A percentile compares a stretch with the other conserved stretches of the same genome.
Conservation (phyloP, 2,113 vertebrate species). For the Nematolebias whitei region DNA sequence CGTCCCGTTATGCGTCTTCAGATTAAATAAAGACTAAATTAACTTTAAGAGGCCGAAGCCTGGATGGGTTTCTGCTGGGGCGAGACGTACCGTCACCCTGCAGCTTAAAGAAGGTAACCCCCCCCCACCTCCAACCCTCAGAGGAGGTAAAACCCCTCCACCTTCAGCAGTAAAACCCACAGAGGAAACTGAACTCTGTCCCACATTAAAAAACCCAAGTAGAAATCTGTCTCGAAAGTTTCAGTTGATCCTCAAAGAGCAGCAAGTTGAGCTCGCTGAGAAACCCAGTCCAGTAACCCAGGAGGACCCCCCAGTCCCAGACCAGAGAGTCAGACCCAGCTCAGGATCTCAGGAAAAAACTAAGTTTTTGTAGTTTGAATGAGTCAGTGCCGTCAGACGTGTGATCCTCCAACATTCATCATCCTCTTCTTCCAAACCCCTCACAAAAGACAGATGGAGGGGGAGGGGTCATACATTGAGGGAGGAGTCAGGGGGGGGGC, state of each 20-base stretch:
- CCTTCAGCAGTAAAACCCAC: too few species aligned
- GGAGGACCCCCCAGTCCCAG: conserved; percentile 43
- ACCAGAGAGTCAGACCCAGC: conserved; percentile 43
- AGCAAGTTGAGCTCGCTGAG: not conserved
- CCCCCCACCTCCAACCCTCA: not conserved
- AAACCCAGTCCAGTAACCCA: conserved; percentile 23
- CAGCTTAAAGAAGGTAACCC: too few species aligned
- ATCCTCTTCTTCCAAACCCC: conserved; percentile 6
- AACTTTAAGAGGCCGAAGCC: not conserved
- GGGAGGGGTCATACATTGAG: conserved; percentile 95
- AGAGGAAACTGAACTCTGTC: not conserved
- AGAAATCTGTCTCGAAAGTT: not conserved
- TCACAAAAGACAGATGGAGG: conserved; percentile 39
- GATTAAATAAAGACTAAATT: not conserved
- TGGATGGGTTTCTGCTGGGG: not conserved
- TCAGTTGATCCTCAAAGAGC: not conserved
- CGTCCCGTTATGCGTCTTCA: not conserved
- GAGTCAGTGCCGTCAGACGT: conserved; percentile 35
- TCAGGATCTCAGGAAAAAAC: conserved; percentile 16
- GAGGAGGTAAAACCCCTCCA: not conserved
- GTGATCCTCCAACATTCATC: conserved; percentile 7
- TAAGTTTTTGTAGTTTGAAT: conserved; percentile 18
- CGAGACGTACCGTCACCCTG: too few species aligned
- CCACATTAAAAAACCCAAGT: not conserved
- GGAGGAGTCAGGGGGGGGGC: conserved; percentile 82